Conservation (phyloP, 2,888 invertebrate species). For the Heteropelma amictum region DNA sequence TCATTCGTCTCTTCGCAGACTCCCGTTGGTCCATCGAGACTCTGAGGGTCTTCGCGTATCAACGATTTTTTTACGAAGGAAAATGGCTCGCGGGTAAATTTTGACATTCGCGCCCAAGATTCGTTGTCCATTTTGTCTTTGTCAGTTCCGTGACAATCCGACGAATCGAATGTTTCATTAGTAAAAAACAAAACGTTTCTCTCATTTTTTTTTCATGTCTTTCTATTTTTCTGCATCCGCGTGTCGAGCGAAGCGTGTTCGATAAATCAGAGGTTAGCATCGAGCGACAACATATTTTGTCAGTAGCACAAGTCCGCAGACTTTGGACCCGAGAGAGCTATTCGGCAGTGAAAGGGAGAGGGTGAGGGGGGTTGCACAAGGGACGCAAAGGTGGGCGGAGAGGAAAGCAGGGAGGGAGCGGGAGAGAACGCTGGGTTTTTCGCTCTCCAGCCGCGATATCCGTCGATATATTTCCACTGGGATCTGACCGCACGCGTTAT, state of each 20-base stretch:
- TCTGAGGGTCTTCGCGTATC: too few species aligned
- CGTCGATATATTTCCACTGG: slow-evolving; percentile 28
- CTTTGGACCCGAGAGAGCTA: slow-evolving; percentile 46
- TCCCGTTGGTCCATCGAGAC: too few species aligned
- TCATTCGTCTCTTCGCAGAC: too few species aligned
- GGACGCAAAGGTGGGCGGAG: slow-evolving; percentile 32
- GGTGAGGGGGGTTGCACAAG: slow-evolving; percentile 2
- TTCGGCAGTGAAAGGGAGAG: slow-evolving; percentile 14
- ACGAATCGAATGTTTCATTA: too few species aligned
- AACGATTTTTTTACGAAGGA: too few species aligned
- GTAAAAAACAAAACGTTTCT: too few species aligned
- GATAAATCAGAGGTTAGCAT: slow-evolving; percentile 50
- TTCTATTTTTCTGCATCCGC: background rate
- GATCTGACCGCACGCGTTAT: slow-evolving; percentile 48
- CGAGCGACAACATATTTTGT: slow-evolving; percentile 55
- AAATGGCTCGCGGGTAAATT: too few species aligned
- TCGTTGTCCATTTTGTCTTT: too few species aligned
- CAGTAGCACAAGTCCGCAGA: slow-evolving; percentile 45
- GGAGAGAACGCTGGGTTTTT: slow-evolving; percentile 29
- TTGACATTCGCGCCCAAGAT: background rate
- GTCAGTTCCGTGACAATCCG: too few species aligned
- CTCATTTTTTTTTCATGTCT: background rate
- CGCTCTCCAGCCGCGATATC: slow-evolving; percentile 39
- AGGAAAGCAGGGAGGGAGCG: slow-evolving; percentile 15
- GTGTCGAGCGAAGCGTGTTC: slow-evolving; percentile 16